phyloP scores from a whole-genome alignment of 1,140 invertebrate species.

The Hyposmocoma kahamanoa region DNA sequence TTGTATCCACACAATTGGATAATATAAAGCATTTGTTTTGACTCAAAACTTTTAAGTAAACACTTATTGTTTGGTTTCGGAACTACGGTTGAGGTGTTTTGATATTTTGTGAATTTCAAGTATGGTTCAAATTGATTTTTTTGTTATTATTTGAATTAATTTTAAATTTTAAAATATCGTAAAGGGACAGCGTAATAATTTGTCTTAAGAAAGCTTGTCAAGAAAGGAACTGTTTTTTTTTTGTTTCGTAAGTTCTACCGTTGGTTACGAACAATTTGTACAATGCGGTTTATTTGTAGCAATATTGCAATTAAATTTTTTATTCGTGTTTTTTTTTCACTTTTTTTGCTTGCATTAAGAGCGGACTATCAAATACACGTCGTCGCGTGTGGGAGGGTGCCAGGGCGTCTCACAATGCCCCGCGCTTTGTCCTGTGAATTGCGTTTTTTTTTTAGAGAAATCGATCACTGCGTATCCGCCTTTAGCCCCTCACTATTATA shows the following conservation, averaged over 20 bases:
- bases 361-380: conserved; percentile 42
- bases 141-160: conserved; percentile 5
- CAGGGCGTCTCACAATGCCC: conserved; percentile 49
- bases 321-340: too few species aligned
- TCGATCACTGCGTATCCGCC: conserved; percentile 53
- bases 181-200: neutral
- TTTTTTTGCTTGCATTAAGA: too few species aligned
- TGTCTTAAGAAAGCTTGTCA: too few species aligned
- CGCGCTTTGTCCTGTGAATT: conserved; percentile 63
- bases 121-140: conserved; percentile 11
- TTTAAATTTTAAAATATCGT: neutral
- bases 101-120: conserved; percentile 29
- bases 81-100: conserved; percentile 27
- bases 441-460: conserved; percentile 65
- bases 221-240: too few species aligned
- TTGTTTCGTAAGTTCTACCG: too few species aligned
- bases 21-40: conserved; percentile 49
- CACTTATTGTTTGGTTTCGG: conserved; percentile 34
- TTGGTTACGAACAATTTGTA: too few species aligned
- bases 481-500: conserved; percentile 33
- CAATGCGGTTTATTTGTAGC: too few species aligned
- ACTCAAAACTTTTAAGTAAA: too few species aligned
- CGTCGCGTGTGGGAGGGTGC: conserved; percentile 26
- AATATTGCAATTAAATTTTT: too few species aligned
- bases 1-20: conserved; percentile 37